Evolutionary conservation across 2,888 invertebrate genomes (phyloP), one percentile per base, ranked within the genome.

Genomic region (Rhimphoctona megacephalus): DNA sequence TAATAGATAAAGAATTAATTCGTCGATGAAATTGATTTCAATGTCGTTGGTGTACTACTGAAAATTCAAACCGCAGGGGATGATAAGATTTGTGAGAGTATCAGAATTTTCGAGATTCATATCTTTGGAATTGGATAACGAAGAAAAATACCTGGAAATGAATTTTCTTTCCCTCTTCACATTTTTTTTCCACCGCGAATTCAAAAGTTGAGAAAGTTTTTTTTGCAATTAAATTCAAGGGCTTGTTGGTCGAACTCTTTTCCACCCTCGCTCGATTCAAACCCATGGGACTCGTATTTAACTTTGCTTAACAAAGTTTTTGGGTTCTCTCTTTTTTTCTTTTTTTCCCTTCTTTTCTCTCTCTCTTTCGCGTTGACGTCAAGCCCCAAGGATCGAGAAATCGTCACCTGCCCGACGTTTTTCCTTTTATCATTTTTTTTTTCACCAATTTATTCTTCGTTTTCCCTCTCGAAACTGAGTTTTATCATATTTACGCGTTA

Each of bases 241-340:
- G 92, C 90, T 90, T 90, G 91, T 92, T 89, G 89, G 73, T 73
- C 69, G 79, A 9, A 69, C 2, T 69, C 69, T 64, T 46, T 25
- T 64, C 19, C 70, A 43, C 72, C 66, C 67, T 57, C 33, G n/a
- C 61, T 17, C 52, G 43, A 80, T 39, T 39, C 36, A 90, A 93
- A 92, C 93, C 92, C 90, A 91, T 22, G 94, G 93, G 94, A 93
- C 93, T 90, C 90, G 91, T 93, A 94, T 94, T 94, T 94, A 94
- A 94, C 94, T 94, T 94, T 92, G 90, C 92, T 93, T 93, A 94
- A 94, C 94, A 91, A 93, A 94, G 92, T 94, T 94, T 86, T 86
- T 82, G 57, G 78, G 74, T 67, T 4, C 11, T 46, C n/a, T 33
- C 22, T 57, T 54, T 30, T 30, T 30, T 1, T 5, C 14, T 25